Percentiles rank a stretch among this genome's conserved stretches.
Evolutionary conservation across 2,797 vertebrate species (phyloP).

Genomic region (Molossus alvarezi): DNA sequence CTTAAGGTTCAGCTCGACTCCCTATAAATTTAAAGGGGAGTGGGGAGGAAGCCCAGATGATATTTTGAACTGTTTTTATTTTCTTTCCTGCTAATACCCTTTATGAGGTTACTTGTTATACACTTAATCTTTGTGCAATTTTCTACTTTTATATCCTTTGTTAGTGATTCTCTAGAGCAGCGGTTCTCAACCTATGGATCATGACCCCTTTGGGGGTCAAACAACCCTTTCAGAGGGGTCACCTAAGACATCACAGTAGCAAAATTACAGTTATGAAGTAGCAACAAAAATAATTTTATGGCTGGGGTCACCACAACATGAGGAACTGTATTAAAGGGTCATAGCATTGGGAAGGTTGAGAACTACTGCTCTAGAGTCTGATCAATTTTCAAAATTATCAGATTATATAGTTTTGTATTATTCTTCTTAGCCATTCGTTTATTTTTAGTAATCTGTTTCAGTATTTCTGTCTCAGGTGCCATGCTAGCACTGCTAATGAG

Average conservation of each 20-base stretch:
- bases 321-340: no score
- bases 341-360: no score
- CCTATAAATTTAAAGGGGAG: background rate
- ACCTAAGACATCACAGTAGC: no score
- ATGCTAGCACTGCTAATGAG: background rate
- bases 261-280: no score
- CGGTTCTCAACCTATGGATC: no score
- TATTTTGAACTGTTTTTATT: background rate
- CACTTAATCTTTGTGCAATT: background rate
- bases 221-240: no score
- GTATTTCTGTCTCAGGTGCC: background rate
- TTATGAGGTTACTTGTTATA: background rate
- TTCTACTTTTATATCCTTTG: background rate
- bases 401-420: background rate
- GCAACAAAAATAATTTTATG: no score
- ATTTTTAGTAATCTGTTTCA: background rate
- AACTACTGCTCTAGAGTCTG: background rate
- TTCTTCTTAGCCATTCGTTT: background rate
- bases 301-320: no score
- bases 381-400: background rate
- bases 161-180: background rate
- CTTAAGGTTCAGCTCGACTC: background rate
- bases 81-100: background rate
- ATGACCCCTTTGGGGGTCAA: no score
- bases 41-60: background rate